Conservation (phyloP, 2,888 invertebrate genomes). For the Phymatocera aterrima region DNA sequence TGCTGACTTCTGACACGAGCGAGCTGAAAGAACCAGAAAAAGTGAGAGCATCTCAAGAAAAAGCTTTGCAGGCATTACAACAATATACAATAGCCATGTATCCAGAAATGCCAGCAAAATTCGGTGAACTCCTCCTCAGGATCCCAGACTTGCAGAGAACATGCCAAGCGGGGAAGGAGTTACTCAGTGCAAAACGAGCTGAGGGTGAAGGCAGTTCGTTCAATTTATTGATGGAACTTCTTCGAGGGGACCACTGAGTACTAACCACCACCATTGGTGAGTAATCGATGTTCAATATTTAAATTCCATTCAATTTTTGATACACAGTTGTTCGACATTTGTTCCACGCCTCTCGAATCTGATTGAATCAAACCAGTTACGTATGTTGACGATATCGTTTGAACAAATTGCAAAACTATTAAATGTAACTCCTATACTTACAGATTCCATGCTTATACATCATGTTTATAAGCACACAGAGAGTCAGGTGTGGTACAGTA, state of each 20-base stretch:
- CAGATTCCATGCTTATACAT: slow-evolving; percentile 69
- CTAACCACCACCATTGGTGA: slow-evolving; percentile 51
- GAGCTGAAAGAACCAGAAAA: slow-evolving; percentile 95
- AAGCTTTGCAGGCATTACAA: slow-evolving; percentile 93
- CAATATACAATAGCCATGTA: slow-evolving; percentile 94
- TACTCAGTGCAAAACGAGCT: slow-evolving; percentile 91
- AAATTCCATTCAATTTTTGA: slow-evolving; percentile 18
- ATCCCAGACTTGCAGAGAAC: slow-evolving; percentile 97
- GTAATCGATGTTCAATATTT: not conserved
- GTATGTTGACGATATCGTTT: not conserved
- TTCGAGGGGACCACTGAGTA: slow-evolving; percentile 92
- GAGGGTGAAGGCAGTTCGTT: slow-evolving; percentile 89
- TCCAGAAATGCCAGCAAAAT: slow-evolving; percentile 95
- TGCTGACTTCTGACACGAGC: slow-evolving; percentile 85
- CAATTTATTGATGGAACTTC: slow-evolving; percentile 96
- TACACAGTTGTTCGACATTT: no score
- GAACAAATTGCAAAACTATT: not conserved
- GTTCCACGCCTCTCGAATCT: not conserved
- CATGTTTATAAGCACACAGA: slow-evolving; percentile 66
- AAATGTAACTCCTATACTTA: slow-evolving; percentile 34
- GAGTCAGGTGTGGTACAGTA: slow-evolving; percentile 68
- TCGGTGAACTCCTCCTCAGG: slow-evolving; percentile 93
- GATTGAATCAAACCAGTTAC: not conserved
- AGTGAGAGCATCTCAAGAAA: slow-evolving; percentile 95
- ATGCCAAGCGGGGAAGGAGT: slow-evolving; percentile 96